These are phyloP conservation scores for Grammomys dolichurus DNA, from an alignment of 2,113 vertebrate genomes.

Conservation along the genomic window DNA sequence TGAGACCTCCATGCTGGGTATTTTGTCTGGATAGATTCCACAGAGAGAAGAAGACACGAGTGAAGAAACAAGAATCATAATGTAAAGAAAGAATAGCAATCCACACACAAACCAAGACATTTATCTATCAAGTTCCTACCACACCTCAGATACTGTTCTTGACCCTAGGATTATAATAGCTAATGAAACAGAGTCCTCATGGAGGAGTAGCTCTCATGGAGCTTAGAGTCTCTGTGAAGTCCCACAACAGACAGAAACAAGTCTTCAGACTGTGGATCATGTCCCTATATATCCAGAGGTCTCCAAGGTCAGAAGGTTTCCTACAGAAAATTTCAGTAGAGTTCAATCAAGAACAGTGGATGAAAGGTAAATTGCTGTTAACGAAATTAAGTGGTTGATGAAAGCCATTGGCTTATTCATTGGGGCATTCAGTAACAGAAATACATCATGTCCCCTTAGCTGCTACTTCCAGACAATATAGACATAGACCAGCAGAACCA, in stretches of 20 bases:
- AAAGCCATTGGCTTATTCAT: neutral
- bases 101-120: neutral
- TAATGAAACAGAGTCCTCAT: neutral
- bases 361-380: neutral
- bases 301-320: neutral
- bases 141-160: neutral
- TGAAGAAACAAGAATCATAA: neutral
- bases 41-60: neutral
- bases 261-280: neutral
- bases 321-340: neutral
- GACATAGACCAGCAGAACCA: neutral
- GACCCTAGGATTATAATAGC: neutral
- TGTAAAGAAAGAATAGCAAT: neutral
- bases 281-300: too few species aligned
- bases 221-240: fast-evolving
- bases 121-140: neutral
- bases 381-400: neutral
- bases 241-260: neutral
- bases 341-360: neutral
- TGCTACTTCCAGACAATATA: neutral
- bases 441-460: neutral
- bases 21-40: neutral
- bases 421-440: neutral
- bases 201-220: neutral
- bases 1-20: neutral